Evolutionary conservation across 2,888 invertebrate species (phyloP), one percentile per base, ranked within the genome.

Genomic region (Melanostoma mellinum): DNA sequence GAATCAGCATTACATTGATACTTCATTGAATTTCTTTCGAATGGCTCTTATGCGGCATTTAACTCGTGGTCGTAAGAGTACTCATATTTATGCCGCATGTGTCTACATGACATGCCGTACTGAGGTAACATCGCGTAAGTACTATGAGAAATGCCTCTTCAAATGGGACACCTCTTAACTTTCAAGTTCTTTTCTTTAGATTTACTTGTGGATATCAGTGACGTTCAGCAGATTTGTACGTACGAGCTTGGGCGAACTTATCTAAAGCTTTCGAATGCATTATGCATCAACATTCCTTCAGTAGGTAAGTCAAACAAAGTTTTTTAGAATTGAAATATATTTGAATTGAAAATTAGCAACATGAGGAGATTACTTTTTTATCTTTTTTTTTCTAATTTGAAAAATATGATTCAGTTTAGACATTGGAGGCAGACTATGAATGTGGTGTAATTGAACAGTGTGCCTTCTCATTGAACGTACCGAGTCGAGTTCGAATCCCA

Each of bases 31-130:
- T 89, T 98, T 98, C 90, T 98, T 97, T 91, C 97, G 97, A 92
- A 95, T 97, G 96, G 97, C 97, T 9, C 89, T 98, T 9, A 94
- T 94, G 65, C 92, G 95, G 10, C 95, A 97, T 87, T 92, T 98
- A 55, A 99, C 99, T 0, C 94, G 98, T 87, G 99, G 99, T 6
- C 93, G 99, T 42, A 96, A 96, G 86, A 95, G 96, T 85, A 94
- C 95, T 9, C 97, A 97, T 88, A 97, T 99, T 63, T 95, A 98
- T 89, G 99, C 99, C 40, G 98, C 99, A 35, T 99, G 99, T 91
- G 96, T 99, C 2, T 99, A 99, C 89, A 96, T 99, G 89, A 98
- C 98, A 0, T 99, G 99, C 88, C 93, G 99, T 85, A 96, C 97
- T 1, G 98, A 99, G 91, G 97, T 96, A 87, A 98, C 98, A 77